phyloP scores from a whole-genome alignment of 2,113 vertebrate genomes.

The Caloenas nicobarica region DNA sequence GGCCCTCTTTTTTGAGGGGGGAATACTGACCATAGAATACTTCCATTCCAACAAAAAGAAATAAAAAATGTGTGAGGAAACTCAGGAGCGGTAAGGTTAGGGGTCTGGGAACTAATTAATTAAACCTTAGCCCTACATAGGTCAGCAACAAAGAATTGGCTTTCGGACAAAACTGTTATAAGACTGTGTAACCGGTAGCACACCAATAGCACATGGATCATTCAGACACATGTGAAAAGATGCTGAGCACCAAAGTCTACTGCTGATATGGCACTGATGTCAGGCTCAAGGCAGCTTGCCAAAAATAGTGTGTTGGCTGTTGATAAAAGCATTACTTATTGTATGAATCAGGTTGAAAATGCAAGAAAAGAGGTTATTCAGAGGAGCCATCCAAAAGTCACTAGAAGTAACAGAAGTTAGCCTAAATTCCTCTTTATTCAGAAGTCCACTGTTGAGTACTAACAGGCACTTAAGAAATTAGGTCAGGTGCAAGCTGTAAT shows the following conservation, averaged over 20 bases:
- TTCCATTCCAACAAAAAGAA: too few relatives aligned
- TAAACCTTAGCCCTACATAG: neutral
- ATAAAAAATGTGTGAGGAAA: neutral
- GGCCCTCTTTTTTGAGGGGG: neutral
- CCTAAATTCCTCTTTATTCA: neutral
- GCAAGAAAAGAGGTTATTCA: neutral
- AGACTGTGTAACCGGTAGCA: neutral
- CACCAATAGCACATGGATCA: neutral
- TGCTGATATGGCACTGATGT: neutral
- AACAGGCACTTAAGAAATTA: neutral
- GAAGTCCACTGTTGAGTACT: neutral
- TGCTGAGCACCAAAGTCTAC: slow-evolving; percentile 19
- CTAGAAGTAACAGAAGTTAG: neutral
- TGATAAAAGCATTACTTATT: neutral
- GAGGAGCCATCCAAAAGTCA: neutral
- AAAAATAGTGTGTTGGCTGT: neutral
- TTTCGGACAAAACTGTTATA: neutral
- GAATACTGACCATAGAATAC: too few relatives aligned
- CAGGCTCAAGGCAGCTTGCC: neutral
- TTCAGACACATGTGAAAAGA: neutral
- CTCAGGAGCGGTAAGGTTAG: neutral
- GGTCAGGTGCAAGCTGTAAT: neutral
- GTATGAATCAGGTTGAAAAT: neutral
- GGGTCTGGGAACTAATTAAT: neutral
- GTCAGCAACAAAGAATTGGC: neutral